phyloP scores from a whole-genome alignment of 35 echinoderm and acorn worm species.

The Nesometra sesokonis region DNA sequence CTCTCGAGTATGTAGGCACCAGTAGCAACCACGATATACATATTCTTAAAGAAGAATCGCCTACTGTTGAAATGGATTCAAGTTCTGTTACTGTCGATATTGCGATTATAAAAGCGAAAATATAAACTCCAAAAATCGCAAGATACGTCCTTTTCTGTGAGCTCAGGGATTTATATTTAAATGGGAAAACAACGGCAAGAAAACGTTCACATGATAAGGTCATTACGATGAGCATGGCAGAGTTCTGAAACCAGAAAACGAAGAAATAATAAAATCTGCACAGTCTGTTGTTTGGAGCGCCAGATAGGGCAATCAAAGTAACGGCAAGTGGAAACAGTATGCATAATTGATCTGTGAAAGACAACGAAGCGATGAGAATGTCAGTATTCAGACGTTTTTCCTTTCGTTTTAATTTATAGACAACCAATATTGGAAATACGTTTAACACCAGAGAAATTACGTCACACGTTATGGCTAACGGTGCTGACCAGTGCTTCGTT shows the following conservation, averaged over 20 bases:
- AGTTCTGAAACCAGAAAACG: not conserved
- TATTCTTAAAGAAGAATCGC: not conserved
- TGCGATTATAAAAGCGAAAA: not conserved
- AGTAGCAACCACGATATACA: not conserved
- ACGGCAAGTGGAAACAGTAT: not conserved
- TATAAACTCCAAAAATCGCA: not conserved
- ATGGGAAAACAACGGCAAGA: not conserved
- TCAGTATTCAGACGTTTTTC: not conserved
- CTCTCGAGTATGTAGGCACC: not conserved
- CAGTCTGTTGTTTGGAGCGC: not conserved
- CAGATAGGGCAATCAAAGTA: not conserved
- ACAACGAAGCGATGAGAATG: not conserved
- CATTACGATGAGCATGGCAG: not conserved
- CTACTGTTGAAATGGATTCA: not conserved
- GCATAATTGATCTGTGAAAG: not conserved
- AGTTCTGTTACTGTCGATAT: not conserved
- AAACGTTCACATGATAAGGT: not conserved
- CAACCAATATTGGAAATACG: not conserved
- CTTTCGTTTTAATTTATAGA: not conserved
- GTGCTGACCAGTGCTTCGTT: not conserved
- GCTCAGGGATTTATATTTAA: not conserved
- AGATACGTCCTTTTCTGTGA: not conserved
- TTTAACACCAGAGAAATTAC: not conserved
- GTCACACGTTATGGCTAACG: not conserved
- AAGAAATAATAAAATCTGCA: not conserved